Conservation (phyloP, 2,113 vertebrate genomes). For the Epinephelus lanceolatus region DNA sequence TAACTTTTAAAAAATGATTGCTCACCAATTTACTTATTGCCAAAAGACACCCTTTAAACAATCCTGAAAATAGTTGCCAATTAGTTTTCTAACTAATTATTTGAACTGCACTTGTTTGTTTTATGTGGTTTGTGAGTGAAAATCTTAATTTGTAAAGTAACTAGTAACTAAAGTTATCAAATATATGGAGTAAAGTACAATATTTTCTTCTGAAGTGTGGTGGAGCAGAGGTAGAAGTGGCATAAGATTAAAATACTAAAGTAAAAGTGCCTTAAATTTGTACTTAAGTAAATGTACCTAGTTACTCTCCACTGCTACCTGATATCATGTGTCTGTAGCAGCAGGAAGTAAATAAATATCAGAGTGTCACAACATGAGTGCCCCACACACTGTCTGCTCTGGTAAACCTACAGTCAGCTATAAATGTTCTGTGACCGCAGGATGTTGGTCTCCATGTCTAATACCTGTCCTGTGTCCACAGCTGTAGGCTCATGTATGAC, state of each 20-base stretch:
- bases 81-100: too few relatives aligned
- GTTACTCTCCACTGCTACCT: background rate
- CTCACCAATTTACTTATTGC: too few relatives aligned
- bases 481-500: constrained; percentile 35
- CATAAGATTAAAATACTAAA: background rate
- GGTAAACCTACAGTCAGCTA: background rate
- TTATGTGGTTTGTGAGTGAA: too few relatives aligned
- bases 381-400: background rate
- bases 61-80: too few relatives aligned
- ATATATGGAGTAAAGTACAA: background rate
- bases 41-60: too few relatives aligned
- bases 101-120: too few relatives aligned
- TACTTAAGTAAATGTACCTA: background rate
- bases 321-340: background rate
- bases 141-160: background rate
- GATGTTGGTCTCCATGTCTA: constrained; percentile 20
- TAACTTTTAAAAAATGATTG: too few relatives aligned
- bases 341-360: background rate
- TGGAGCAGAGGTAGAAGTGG: background rate
- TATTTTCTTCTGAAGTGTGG: background rate
- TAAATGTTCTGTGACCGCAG: background rate
- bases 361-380: background rate
- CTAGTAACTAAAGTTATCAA: background rate
- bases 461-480: constrained; percentile 23
- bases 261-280: background rate